These are phyloP conservation scores for Caerostris extrusa DNA, from an alignment of 1,140 invertebrate genomes.

Conservation along the genomic window DNA sequence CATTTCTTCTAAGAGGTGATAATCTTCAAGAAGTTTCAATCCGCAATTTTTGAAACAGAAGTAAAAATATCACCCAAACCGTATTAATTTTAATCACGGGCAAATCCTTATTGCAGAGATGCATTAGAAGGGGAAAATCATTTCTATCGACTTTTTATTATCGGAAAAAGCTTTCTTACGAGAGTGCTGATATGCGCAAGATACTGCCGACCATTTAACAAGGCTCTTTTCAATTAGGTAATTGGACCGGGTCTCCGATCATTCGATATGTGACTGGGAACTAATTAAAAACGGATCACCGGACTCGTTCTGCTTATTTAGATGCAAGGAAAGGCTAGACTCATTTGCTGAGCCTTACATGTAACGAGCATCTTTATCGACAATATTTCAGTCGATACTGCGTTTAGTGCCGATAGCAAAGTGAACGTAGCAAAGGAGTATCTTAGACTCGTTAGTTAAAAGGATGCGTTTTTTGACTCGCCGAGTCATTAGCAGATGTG, in stretches of 20 bases:
- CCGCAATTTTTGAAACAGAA: no score
- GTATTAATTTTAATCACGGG: not conserved
- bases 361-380: slow-evolving; percentile 35
- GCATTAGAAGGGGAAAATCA: not conserved
- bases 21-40: no score
- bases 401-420: slow-evolving; percentile 13
- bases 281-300: slow-evolving; percentile 53
- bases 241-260: slow-evolving; percentile 12
- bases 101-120: not conserved
- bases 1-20: not conserved
- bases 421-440: not conserved
- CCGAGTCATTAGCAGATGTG: slow-evolving; percentile 11
- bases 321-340: not conserved
- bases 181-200: slow-evolving; percentile 36
- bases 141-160: slow-evolving; percentile 26
- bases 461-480: not conserved
- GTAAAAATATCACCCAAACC: not conserved
- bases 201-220: slow-evolving; percentile 23
- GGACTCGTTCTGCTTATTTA: slow-evolving; percentile 39
- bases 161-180: not conserved
- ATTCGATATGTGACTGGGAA: slow-evolving; percentile 27
- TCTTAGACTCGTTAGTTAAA: slow-evolving; percentile 17
- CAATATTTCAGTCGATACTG: slow-evolving; percentile 32
- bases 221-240: slow-evolving; percentile 52
- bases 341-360: not conserved